phyloP scores from a whole-genome alignment of 2,113 vertebrate species.

The Barbus barbus region DNA sequence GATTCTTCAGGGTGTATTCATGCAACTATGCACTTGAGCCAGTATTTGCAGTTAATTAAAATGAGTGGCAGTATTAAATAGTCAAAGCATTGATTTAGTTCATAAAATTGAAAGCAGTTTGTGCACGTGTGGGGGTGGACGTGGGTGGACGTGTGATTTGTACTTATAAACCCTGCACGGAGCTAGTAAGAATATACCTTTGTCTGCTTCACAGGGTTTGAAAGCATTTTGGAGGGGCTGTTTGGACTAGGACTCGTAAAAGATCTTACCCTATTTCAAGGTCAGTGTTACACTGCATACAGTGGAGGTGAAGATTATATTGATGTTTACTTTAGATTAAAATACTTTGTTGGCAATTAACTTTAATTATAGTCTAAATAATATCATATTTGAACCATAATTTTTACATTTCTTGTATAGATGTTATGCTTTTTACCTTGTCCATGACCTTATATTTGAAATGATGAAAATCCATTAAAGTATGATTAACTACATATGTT shows the following conservation, averaged over 20 bases:
- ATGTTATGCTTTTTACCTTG: neutral
- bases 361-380: neutral
- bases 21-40: neutral
- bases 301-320: neutral
- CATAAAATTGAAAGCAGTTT: slow-evolving; percentile 45
- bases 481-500: neutral
- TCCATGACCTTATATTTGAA: neutral
- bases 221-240: slow-evolving; percentile 98
- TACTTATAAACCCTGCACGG: neutral
- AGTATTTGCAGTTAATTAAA: slow-evolving; percentile 76
- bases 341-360: neutral
- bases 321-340: neutral
- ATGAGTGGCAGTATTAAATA: slow-evolving; percentile 67
- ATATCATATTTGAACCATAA: neutral
- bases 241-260: slow-evolving; percentile 96
- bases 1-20: slow-evolving; percentile 1
- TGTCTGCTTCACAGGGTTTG: slow-evolving; percentile 84
- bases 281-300: slow-evolving; percentile 69
- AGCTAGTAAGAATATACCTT: slow-evolving; percentile 49
- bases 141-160: slow-evolving; percentile 30
- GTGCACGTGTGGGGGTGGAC: slow-evolving; percentile 19
- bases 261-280: slow-evolving; percentile 94
- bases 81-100: slow-evolving; percentile 66
- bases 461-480: neutral
- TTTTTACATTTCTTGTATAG: neutral